Conservation (phyloP, 2,888 invertebrate genomes). For the Pseudococcus longispinus region DNA sequence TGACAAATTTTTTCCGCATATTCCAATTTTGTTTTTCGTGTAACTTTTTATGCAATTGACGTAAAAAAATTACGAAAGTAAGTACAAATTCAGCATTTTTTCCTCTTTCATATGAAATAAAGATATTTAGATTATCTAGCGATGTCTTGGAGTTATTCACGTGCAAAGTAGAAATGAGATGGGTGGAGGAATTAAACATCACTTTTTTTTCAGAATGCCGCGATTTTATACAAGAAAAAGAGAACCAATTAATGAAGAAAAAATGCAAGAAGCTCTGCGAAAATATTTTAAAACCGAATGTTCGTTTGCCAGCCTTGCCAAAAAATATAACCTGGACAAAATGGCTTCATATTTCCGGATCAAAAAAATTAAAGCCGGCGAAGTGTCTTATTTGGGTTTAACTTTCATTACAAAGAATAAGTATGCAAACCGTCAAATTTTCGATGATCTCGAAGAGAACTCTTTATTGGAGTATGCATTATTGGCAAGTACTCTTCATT, state of each 20-base stretch:
- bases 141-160: background rate
- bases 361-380: no score
- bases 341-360: no score
- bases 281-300: background rate
- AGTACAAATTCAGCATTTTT: background rate
- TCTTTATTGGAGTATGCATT: no score
- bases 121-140: background rate
- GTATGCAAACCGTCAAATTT: no score
- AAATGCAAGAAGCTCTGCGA: background rate
- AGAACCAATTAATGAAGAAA: background rate
- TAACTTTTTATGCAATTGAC: background rate
- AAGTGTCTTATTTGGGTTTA: no score
- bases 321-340: no score
- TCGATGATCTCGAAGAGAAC: no score
- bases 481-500: no score
- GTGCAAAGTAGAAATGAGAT: background rate
- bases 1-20: background rate
- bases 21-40: background rate
- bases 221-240: background rate
- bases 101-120: background rate
- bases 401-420: no score
- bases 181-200: background rate
- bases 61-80: background rate
- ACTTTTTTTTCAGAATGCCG: background rate
- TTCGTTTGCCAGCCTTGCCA: background rate